phyloP scores from a whole-genome alignment of 1,140 invertebrate species.

The Solenopsis invicta region DNA sequence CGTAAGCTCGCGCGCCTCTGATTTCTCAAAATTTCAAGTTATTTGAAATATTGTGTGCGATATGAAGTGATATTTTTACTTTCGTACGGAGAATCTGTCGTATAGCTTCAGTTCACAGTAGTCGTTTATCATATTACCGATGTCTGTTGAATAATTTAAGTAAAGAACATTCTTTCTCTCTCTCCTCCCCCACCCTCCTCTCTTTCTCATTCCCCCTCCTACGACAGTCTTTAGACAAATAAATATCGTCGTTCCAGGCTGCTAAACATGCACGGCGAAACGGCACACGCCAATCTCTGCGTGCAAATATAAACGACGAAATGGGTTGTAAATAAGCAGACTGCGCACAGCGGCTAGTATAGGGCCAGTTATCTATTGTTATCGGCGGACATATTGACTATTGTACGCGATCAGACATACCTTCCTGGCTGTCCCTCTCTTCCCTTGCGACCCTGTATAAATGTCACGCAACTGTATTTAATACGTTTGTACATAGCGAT shows the following conservation, averaged over 20 bases:
- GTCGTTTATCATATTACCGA: constrained; percentile 21
- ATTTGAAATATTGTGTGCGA: background rate
- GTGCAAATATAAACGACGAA: constrained; percentile 78
- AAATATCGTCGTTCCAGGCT: constrained; percentile 49
- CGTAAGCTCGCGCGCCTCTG: background rate
- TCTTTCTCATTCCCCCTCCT: background rate
- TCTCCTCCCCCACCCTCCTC: background rate
- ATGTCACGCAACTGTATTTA: constrained; percentile 81
- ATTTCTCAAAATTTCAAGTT: background rate
- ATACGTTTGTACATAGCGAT: constrained; percentile 82
- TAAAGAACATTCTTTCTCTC: constrained; percentile 14
- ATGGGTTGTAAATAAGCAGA: constrained; percentile 79
- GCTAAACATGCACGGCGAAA: constrained; percentile 42
- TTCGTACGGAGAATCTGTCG: background rate
- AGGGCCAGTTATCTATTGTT: constrained; percentile 78
- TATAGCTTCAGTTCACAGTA: background rate
- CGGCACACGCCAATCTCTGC: constrained; percentile 67
- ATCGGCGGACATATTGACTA: constrained; percentile 78
- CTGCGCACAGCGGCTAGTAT: constrained; percentile 41
- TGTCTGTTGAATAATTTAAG: constrained; percentile 41
- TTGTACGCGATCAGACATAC: constrained; percentile 68
- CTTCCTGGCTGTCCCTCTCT: constrained; percentile 33
- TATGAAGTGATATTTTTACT: background rate
- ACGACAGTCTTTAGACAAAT: constrained; percentile 47
- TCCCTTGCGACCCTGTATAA: constrained; percentile 76